Conservation (phyloP, 2,113 vertebrate genomes). For the Dasyprocta punctata region DNA sequence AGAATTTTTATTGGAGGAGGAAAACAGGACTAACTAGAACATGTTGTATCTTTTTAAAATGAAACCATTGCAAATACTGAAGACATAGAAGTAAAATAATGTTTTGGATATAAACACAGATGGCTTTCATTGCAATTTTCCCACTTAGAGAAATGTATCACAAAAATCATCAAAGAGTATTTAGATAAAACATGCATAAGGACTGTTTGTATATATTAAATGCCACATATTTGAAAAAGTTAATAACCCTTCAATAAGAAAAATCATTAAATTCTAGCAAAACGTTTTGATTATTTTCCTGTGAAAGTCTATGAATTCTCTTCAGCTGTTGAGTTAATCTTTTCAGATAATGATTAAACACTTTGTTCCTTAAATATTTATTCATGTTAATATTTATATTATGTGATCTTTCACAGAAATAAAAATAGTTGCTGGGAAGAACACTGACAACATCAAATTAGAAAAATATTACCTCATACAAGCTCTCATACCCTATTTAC, state of each 20-base stretch:
- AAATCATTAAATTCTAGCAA: background rate
- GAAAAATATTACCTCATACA: background rate
- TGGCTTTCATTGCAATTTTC: background rate
- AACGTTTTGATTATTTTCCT: background rate
- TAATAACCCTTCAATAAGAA: background rate
- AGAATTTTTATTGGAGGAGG: background rate
- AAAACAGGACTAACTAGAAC: background rate
- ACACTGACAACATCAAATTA: background rate
- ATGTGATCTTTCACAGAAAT: slow-evolving; percentile 67
- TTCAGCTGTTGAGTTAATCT: slow-evolving; percentile 34
- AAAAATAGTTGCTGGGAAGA: slow-evolving; percentile 39
- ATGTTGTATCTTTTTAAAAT: background rate
- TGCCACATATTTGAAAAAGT: background rate
- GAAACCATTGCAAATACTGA: background rate
- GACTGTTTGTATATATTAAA: background rate
- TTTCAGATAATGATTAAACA: slow-evolving; percentile 24
- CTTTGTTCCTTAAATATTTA: background rate
- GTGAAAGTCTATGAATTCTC: background rate
- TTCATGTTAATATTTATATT: slow-evolving; percentile 40
- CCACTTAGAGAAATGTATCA: background rate
- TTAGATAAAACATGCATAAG: background rate
- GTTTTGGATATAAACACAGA: background rate
- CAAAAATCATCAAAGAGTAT: background rate
- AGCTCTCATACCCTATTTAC: background rate
- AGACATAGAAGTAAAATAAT: background rate